Evolutionary conservation across 2,113 vertebrate genomes (phyloP).

Genomic region (Panthera tigris): DNA sequence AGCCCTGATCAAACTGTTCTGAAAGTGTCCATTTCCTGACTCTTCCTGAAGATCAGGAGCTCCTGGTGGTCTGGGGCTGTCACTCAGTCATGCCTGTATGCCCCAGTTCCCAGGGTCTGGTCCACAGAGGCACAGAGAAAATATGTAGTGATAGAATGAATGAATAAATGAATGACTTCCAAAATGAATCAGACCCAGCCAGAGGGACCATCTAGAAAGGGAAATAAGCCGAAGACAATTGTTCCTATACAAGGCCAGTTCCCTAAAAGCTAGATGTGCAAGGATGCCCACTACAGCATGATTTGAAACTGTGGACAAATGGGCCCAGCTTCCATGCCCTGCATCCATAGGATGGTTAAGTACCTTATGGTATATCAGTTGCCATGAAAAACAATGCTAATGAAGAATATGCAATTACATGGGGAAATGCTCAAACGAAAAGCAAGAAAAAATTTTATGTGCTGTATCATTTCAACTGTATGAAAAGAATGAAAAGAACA

Average conservation of each 20-base stretch:
- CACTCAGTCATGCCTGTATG: conserved; percentile 12
- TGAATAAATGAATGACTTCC: conserved; percentile 44
- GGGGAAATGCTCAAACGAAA: conserved; percentile 22
- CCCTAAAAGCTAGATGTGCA: not conserved
- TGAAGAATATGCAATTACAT: conserved; percentile 49
- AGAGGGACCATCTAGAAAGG: conserved; percentile 30
- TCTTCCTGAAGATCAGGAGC: not conserved
- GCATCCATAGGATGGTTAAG: not conserved
- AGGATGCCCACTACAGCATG: not conserved
- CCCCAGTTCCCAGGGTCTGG: not conserved
- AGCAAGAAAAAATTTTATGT: not conserved
- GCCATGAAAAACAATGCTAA: conserved; percentile 7
- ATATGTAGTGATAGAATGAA: conserved; percentile 13
- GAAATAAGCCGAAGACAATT: conserved; percentile 24
- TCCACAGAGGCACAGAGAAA: conserved; percentile 22
- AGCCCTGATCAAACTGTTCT: conserved; percentile 1
- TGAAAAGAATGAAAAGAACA: conserved; percentile 38
- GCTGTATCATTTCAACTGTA: conserved; percentile 42
- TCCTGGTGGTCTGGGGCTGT: not conserved
- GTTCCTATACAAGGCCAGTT: not conserved
- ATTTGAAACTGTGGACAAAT: conserved; percentile 24
- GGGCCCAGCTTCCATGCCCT: not conserved
- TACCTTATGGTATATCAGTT: not conserved
- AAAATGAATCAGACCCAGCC: conserved; percentile 27
- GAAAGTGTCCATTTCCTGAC: conserved; percentile 41